phyloP scores from a whole-genome alignment of 1,140 invertebrate genomes.

The Temnothorax longispinosus region DNA sequence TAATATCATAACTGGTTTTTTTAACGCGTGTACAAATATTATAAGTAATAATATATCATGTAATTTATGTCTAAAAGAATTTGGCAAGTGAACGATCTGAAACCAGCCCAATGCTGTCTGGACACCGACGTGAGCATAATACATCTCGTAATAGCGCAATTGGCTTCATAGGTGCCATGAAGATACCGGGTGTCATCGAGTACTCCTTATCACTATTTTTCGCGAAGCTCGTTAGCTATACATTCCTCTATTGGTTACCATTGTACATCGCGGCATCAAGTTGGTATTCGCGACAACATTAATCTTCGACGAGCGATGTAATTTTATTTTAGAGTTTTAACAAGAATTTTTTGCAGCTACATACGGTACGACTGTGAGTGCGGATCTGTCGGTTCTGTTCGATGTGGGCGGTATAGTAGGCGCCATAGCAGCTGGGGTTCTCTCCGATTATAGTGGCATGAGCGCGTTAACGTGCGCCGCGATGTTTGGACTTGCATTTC shows the following conservation, averaged over 20 bases:
- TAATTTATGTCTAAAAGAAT: constrained; percentile 70
- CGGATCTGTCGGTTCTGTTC: constrained; percentile 95
- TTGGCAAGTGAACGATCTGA: constrained; percentile 70
- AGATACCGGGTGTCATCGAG: constrained; percentile 97
- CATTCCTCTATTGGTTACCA: constrained; percentile 98
- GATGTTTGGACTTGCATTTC: constrained; percentile 93
- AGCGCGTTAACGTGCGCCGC: constrained; percentile 93
- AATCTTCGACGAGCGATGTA: not conserved
- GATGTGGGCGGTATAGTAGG: constrained; percentile 96
- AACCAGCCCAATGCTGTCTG: constrained; percentile 82
- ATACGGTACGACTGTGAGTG: constrained; percentile 90
- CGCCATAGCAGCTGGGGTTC: constrained; percentile 94
- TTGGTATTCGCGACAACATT: constrained; percentile 85
- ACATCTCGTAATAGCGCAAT: constrained; percentile 88
- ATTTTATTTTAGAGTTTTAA: constrained; percentile 15
- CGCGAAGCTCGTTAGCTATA: constrained; percentile 98
- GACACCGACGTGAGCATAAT: constrained; percentile 67
- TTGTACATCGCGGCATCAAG: constrained; percentile 94
- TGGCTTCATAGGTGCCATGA: constrained; percentile 91
- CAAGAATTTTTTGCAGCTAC: constrained; percentile 87
- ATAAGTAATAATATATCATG: not conserved
- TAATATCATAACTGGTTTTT: not conserved
- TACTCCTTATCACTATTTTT: constrained; percentile 98
- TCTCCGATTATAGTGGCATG: constrained; percentile 94
- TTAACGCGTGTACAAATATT: constrained; percentile 50